phyloP scores from a whole-genome alignment of 1,140 invertebrate species.

The Pogonognathellus flavescens region DNA sequence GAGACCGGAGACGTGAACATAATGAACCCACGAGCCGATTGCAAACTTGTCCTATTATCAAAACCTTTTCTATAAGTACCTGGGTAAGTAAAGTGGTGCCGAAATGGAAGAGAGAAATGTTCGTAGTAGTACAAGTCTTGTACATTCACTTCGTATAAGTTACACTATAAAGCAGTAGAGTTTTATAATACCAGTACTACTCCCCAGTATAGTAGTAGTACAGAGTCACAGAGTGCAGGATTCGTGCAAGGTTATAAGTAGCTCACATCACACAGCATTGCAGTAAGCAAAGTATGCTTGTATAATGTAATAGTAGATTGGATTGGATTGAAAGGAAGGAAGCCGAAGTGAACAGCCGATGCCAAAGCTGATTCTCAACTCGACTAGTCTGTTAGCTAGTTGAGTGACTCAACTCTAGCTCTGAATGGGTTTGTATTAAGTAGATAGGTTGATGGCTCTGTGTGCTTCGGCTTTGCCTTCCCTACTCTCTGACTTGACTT shows the following conservation, averaged over 20 bases:
- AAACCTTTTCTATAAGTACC: slow-evolving; percentile 38
- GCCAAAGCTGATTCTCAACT: slow-evolving; percentile 34
- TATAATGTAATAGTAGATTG: neutral
- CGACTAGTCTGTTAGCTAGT: neutral
- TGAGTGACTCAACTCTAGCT: slow-evolving; percentile 25
- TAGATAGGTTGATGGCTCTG: neutral
- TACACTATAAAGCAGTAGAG: too few species aligned
- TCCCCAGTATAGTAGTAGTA: too few species aligned
- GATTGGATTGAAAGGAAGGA: slow-evolving; percentile 28
- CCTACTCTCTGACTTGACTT: neutral
- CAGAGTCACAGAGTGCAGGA: too few species aligned
- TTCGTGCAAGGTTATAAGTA: too few species aligned
- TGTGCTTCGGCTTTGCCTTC: neutral
- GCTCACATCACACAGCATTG: too few species aligned
- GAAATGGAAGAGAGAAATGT: slow-evolving; percentile 27
- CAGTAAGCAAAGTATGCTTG: too few species aligned
- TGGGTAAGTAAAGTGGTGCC: slow-evolving; percentile 25
- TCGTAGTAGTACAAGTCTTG: neutral
- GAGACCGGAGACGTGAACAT: slow-evolving; percentile 41
- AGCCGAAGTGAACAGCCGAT: slow-evolving; percentile 25
- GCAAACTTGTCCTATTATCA: slow-evolving; percentile 51
- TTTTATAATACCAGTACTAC: too few species aligned
- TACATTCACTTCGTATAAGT: too few species aligned
- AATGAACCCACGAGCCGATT: slow-evolving; percentile 51
- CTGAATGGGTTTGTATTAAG: slow-evolving; percentile 35